Percentiles rank a stretch among this genome's conserved stretches.
phyloP scores from a whole-genome alignment of 2,888 invertebrate species.

The Drosophila imparisetae region DNA sequence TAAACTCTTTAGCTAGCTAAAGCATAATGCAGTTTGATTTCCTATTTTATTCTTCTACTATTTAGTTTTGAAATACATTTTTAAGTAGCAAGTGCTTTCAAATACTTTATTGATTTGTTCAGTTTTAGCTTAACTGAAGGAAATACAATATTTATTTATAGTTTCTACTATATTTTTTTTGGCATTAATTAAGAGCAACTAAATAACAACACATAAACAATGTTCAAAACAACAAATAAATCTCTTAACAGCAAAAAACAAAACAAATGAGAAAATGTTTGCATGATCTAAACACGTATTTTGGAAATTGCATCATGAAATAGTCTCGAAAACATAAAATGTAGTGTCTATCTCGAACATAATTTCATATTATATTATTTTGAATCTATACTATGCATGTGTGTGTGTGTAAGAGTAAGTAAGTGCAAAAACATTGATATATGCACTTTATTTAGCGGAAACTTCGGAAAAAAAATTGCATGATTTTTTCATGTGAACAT shows the following conservation, averaged over 20 bases:
- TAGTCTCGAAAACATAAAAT: constrained; percentile 1
- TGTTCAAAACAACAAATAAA: constrained; percentile 35
- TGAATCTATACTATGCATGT: constrained; percentile 28
- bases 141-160: constrained; percentile 40
- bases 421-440: constrained; percentile 6
- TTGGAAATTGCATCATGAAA: constrained; percentile 27
- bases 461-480: constrained; percentile 21
- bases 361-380: constrained; percentile 8
- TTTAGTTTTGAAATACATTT: constrained; percentile 49
- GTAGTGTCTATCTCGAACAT: constrained; percentile 30
- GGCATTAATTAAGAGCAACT: constrained; percentile 68
- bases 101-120: constrained; percentile 33
- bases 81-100: constrained; percentile 45
- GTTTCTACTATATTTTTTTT: constrained; percentile 27
- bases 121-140: constrained; percentile 38
- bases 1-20: constrained; percentile 57
- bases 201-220: constrained; percentile 72
- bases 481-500: constrained; percentile 40
- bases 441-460: constrained; percentile 38
- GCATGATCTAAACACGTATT: constrained; percentile 30
- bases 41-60: constrained; percentile 47
- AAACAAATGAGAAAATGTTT: constrained; percentile 28
- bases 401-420: not conserved
- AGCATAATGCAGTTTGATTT: constrained; percentile 61
- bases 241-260: constrained; percentile 39